Conservation (phyloP, 2,888 invertebrate species). For the Abrostola tripartita region DNA sequence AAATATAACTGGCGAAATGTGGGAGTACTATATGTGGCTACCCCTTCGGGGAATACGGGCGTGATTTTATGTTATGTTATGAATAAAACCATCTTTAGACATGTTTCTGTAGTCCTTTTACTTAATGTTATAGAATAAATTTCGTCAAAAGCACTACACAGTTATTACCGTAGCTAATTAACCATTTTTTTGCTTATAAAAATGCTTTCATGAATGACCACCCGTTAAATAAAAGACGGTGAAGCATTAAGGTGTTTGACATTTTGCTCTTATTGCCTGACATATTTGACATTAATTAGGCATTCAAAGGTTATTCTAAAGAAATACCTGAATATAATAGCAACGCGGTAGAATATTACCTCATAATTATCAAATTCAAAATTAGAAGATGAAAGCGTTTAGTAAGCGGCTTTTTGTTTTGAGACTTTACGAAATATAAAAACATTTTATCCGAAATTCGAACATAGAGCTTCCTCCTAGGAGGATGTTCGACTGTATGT, state of each 20-base stretch:
- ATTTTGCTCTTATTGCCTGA: slow-evolving; percentile 30
- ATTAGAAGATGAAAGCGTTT: slow-evolving; percentile 63
- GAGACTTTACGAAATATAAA: slow-evolving; percentile 54
- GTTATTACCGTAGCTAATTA: background rate
- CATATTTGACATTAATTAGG: slow-evolving; percentile 56
- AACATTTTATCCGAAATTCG: too few relatives aligned
- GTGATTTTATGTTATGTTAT: too few relatives aligned
- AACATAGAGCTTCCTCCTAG: too few relatives aligned
- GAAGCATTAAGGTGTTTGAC: slow-evolving; percentile 15
- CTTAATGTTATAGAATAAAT: too few relatives aligned
- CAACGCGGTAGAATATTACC: slow-evolving; percentile 53
- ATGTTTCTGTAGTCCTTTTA: too few relatives aligned
- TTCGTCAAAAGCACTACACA: too few relatives aligned
- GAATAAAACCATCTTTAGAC: too few relatives aligned
- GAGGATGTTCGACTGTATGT: too few relatives aligned
- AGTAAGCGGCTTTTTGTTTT: slow-evolving; percentile 60
- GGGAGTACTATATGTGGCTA: too few relatives aligned
- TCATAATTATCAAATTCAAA: slow-evolving; percentile 60
- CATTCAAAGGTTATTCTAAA: slow-evolving; percentile 53
- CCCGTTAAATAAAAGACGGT: slow-evolving; percentile 31
- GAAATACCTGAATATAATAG: slow-evolving; percentile 42
- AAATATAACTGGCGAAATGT: too few relatives aligned
- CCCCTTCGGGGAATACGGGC: too few relatives aligned
- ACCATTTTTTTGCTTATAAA: background rate
- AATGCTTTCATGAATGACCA: slow-evolving; percentile 10